Conservation (phyloP, 30 jellyfish, hydroid and myxozoan species). For the Aurelia coerulea region DNA sequence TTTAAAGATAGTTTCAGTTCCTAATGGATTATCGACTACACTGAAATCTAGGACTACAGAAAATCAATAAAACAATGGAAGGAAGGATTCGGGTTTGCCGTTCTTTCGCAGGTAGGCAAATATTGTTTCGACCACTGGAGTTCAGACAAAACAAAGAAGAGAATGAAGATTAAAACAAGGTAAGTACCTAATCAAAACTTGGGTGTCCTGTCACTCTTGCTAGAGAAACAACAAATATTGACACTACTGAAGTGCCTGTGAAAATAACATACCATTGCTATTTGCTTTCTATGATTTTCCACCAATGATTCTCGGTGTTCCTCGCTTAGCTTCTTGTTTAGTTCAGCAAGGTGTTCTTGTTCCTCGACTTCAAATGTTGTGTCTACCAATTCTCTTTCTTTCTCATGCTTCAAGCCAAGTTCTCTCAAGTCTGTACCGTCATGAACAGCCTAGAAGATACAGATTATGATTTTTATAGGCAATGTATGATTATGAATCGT, state of each 20-base stretch:
- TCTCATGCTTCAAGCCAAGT: conserved; percentile 65
- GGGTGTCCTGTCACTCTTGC: too few relatives aligned
- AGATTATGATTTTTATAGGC: neutral
- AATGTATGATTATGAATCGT: neutral
- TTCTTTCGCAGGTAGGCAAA: too few relatives aligned
- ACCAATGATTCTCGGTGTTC: conserved; percentile 78
- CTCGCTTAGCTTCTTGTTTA: conserved; percentile 64
- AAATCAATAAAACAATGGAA: too few relatives aligned
- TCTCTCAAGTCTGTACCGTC: conserved; percentile 74
- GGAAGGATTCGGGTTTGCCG: too few relatives aligned
- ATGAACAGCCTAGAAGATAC: conserved; percentile 72
- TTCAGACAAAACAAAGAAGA: too few relatives aligned
- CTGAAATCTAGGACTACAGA: neutral
- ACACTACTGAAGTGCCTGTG: too few relatives aligned
- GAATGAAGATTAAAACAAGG: too few relatives aligned
- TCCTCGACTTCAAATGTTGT: conserved; percentile 80
- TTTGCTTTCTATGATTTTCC: conserved; percentile 69
- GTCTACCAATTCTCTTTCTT: conserved; percentile 69
- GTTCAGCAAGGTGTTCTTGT: conserved; percentile 83
- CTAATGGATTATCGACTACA: too few relatives aligned
- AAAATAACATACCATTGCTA: conserved; percentile 60
- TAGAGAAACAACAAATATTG: too few relatives aligned
- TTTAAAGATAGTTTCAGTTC: too few relatives aligned
- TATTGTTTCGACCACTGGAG: too few relatives aligned
- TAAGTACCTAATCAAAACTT: too few relatives aligned